phyloP scores from a whole-genome alignment of 2,797 vertebrate species.

The Antennarius maculatus region DNA sequence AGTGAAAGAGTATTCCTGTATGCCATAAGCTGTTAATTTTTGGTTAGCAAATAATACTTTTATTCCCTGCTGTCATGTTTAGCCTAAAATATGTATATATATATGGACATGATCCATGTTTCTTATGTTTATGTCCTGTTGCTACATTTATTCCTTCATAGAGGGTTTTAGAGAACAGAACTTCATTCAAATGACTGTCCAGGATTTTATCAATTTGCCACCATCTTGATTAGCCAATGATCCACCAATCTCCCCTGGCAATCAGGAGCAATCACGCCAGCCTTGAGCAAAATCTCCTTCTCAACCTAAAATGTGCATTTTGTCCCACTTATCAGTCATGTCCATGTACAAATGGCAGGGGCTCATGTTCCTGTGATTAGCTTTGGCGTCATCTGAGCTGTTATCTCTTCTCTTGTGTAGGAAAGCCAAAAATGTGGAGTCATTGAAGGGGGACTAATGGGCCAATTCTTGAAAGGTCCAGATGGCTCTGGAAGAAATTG shows the following conservation, averaged over 20 bases:
- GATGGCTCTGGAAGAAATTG: slow-evolving; percentile 75
- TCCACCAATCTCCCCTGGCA: slow-evolving; percentile 56
- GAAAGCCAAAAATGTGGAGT: slow-evolving; percentile 80
- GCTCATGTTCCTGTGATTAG: slow-evolving; percentile 73
- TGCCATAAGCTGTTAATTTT: too few species aligned
- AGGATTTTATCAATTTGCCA: slow-evolving; percentile 51
- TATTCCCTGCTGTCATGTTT: background rate
- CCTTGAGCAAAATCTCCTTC: slow-evolving; percentile 49
- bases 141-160: background rate
- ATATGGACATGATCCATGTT: background rate
- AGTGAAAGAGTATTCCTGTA: too few species aligned
- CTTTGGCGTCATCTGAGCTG: slow-evolving; percentile 75
- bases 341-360: slow-evolving; percentile 49
- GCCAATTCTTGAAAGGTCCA: slow-evolving; percentile 72
- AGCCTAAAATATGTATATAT: background rate
- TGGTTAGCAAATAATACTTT: background rate
- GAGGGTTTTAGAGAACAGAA: slow-evolving; percentile 27
- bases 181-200: slow-evolving; percentile 34
- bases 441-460: slow-evolving; percentile 76
- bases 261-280: slow-evolving; percentile 64
- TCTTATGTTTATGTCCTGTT: background rate
- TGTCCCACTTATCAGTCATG: slow-evolving; percentile 58
- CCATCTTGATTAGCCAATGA: slow-evolving; percentile 61
- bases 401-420: slow-evolving; percentile 81
- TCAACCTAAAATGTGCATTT: slow-evolving; percentile 45